Evolutionary conservation across 2,888 invertebrate species (phyloP), one percentile per base, ranked within the genome.

Genomic region (Steinernema hermaphroditum): DNA sequence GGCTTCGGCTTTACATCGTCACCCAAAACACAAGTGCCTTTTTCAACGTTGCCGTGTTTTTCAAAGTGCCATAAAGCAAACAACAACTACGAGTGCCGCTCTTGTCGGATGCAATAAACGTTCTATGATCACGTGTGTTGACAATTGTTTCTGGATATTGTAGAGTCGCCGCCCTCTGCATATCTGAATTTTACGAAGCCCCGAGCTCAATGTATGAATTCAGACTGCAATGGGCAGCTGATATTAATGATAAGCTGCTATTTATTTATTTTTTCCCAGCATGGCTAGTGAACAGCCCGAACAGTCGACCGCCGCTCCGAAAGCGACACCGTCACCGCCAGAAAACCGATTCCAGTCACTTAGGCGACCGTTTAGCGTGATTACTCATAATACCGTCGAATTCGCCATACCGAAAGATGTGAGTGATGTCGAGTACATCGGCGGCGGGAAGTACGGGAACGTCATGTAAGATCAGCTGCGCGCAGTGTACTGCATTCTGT

Each of bases 381-480:
- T 79, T 16, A 77, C 72, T 57, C 74, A 78, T 8, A 74, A 75
- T n/a, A 81, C 79, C n/a, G 77, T 84, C 22, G 78, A 79, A 44
- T 84, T 80, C 75, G 75, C 75, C 16, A 76, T 84, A 54, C 81
- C 80, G 16, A 72, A 77, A 46, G 80, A 43, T 4, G 12, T 19
- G 14, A 69, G 1, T 9, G 27, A 69, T 41, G 37, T 54, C 12
- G 79, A 81, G 27, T 83, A 85, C 50, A 54, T 85, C 16, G 83
- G 84, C 50, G 82, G 83, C 9, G 84, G 85, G 19, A 76, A 80
- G n/a, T 85, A 83, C 73, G 85, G 85, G 14, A 83, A 82, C 76
- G 83, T 83, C 14, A 79, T 83, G 85, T 85, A 68, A 76, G 82
- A 76, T 37, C 34, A n/a, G 34, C 12, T 16, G n/a, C n/a, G n/a